Base-by-base conservation (phyloP, 2,888 invertebrate genomes). In the Limnephilus lunatus region DNA sequence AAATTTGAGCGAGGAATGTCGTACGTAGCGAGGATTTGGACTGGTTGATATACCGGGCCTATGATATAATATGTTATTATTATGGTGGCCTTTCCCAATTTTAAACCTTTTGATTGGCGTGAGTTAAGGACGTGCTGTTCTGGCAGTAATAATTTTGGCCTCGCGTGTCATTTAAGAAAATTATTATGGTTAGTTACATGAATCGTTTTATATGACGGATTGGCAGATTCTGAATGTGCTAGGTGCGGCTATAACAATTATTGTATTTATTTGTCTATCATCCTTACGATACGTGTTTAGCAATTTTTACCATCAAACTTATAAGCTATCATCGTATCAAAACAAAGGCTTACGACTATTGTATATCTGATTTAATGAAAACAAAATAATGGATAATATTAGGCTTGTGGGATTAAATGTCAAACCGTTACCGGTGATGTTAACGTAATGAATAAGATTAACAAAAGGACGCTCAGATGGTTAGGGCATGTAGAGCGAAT, bases 51-150 rank as follows among this genome's bases (percentile, higher is more conserved):
- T 32, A 39, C 39, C 7, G 5, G 5, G 5, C 2, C 44, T 44
- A 12, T 44, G 44, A 44, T 1, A 44, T 11, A 44, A 48, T 48
- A 48, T 53, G 19, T 53, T 83, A 25, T 35, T 35, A 83, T 68
- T 9, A 32, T 25, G 12, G 3, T 39, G 35, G 35, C 83, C 39
- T 35, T 83, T 83, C 39, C 39, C 83, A 7, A 19, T 9, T 83
- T 83, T 19, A 35, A n/a, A 39, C 83, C 25, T 83, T 83, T 83
- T 83, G 83, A 83, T 83, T 83, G 83, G 83, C 83, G 35, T 35
- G 83, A 15, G 83, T 14, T n/a, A 68, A 68, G 68, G 68, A 68
- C 68, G 68, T n/a, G 68, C 68, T 68, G 68, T 53, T 53, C 53
- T 25, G 68, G 68, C 25, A 68, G 25, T 68, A 25, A 68, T 68